Evolutionary conservation across 1,140 invertebrate species (phyloP), one percentile per base, ranked within the genome.

Genomic region (Atta texana): DNA sequence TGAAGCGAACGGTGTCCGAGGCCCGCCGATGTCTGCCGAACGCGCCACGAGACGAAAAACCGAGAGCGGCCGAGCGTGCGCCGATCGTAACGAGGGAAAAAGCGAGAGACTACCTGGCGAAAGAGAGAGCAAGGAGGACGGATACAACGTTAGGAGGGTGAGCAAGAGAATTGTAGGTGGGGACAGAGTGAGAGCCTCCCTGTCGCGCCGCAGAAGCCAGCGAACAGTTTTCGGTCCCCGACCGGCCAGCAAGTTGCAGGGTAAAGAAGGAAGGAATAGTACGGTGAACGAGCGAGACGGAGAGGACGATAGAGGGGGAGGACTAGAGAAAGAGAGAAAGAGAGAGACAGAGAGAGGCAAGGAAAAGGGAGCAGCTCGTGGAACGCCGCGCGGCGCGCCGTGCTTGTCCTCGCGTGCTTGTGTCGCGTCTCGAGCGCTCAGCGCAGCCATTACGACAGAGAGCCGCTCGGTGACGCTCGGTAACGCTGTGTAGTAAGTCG

Each of bases 361-460:
- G 63, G 84, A 89, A 86, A 91, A 91, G 86, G 64, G 85, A 88
- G 66, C 74, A 84, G 68, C 71, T 66, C 69, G 88, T 90, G 76
- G 80, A 90, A 90, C 89, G 85, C 68, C 74, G 87, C 90, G 3
- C 31, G 31, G 31, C 31, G 87, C 34, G 81, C 55, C 74, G 87
- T 91, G 24, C 24, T 24, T 24, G 87, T 86, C 89, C 82, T 86
- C 87, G 91, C 82, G 88, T 93, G 87, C 80, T 91, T 85, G 87
- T 92, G 90, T 90, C 89, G 80, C 85, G 87, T 91, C 85, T 86
- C 84, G 4, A 34, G 31, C 31, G 31, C 5, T 34, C 81, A 87
- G 84, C 90, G 89, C 90, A 71, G 90, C 91, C 91, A 91, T 92
- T 92, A 91, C 88, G 78, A 80, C 84, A 81, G 82, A 90, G 72